Base-by-base conservation (phyloP, 2,888 invertebrate genomes). In the Lasius platythorax region DNA sequence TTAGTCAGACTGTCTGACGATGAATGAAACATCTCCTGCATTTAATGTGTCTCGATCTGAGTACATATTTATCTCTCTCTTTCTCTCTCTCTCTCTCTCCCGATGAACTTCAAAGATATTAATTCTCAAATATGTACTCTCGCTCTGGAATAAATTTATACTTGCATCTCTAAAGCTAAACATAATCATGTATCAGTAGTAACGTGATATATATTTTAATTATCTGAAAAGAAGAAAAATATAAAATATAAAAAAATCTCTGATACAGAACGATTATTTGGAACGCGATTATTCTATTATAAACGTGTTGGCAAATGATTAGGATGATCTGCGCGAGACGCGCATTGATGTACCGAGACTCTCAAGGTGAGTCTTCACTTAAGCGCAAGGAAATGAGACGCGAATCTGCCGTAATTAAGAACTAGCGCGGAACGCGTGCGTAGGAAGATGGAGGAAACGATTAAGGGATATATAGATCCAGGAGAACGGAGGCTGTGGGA, bases 381-480 rank as follows among this genome's bases (percentile, higher is more conserved):
- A 46, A 81, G 43, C 68, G 18, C 40, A 30, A 68, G 43, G 68
- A 78, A 68, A 78, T 68, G 68, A 78, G 78, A 67, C 78, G 68
- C 67, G 40, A 68, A 46, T 18, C 37, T 28, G 61, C 33, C 73
- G 66, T 81, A 78, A 78, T 61, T 43, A 79, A 87, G 58, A 84
- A 85, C 33, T 28, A 70, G 66, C 53, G 46, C 28, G 37, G 18
- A 79, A 46, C 78, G 70, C 56, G n/a, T 37, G 79, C 58, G 66
- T 70, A 33, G 74, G 33, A 75, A 74, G 70, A 76, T 37, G 73
- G 61, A 58, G 82, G 81, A 83, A 83, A 84, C 33, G 64, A 73
- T 74, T 78, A 83, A 86, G 87, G 74, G 84, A 75, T 81, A 33
- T 40, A 46, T 72, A 30, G 64, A 43, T 74, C 53, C 43, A 43